A percentile compares a stretch with the other conserved stretches of the same genome.
phyloP scores from a whole-genome alignment of 64 coral and sea anemone genomes.

The Orbicella faveolata region DNA sequence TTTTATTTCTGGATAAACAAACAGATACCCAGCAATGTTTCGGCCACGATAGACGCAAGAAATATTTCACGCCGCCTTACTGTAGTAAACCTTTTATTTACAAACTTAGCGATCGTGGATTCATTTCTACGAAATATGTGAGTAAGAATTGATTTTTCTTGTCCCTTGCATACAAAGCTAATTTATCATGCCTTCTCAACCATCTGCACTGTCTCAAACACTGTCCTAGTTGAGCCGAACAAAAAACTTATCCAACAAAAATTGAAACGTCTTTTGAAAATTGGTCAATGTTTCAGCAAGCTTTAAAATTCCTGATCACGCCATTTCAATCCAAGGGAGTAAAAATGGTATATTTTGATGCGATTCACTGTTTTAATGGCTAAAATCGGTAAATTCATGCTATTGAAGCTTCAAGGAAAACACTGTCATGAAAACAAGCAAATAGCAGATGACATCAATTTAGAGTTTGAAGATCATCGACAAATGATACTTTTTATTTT shows the following conservation, averaged over 20 bases:
- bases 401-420: too few species aligned
- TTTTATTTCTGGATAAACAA: background rate
- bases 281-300: background rate
- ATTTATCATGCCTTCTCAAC: background rate
- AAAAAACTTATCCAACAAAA: background rate
- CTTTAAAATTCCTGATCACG: too few species aligned
- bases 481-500: too few species aligned
- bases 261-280: background rate
- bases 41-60: background rate
- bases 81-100: background rate
- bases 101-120: background rate
- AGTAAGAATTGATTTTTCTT: background rate
- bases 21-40: background rate
- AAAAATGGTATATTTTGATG: too few species aligned
- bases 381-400: too few species aligned
- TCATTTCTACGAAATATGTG: background rate
- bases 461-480: too few species aligned
- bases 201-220: background rate
- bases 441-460: too few species aligned
- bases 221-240: background rate
- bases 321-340: too few species aligned
- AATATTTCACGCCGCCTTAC: background rate
- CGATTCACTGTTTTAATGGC: too few species aligned
- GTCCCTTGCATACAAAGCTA: background rate
- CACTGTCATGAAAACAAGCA: too few species aligned